Evolutionary conservation across 2,113 vertebrate genomes (phyloP).

Genomic region (Numenius arquata): DNA sequence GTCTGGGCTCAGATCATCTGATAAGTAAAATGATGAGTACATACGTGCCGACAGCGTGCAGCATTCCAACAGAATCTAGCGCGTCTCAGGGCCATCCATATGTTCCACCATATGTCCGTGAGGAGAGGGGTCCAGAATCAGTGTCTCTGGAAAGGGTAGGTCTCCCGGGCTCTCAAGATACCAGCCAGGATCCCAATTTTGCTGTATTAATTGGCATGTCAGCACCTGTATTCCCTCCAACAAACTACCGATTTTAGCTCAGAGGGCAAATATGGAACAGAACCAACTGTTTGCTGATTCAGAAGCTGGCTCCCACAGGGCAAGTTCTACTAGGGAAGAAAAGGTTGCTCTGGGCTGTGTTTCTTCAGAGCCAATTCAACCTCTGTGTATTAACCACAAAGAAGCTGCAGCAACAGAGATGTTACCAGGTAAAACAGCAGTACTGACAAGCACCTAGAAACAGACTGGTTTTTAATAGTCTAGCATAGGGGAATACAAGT

Average conservation of each 20-base stretch:
- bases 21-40: background rate
- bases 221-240: background rate
- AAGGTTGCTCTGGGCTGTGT: background rate
- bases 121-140: constrained; percentile 20
- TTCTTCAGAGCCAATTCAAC: background rate
- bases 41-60: background rate
- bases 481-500: background rate
- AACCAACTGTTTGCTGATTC: background rate
- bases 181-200: constrained; percentile 3
- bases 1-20: background rate
- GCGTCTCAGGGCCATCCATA: background rate
- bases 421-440: background rate
- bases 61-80: background rate
- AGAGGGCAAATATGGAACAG: background rate
- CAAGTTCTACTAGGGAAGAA: background rate
- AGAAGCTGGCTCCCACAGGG: background rate
- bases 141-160: background rate
- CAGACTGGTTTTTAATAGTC: background rate
- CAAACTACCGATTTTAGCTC: background rate
- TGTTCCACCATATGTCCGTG: constrained; percentile 12
- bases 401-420: background rate
- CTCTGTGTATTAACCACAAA: background rate
- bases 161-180: constrained; percentile 21
- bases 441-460: background rate
- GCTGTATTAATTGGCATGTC: background rate